phyloP scores from a whole-genome alignment of 2,113 vertebrate species.

The Heloderma charlesbogerti region DNA sequence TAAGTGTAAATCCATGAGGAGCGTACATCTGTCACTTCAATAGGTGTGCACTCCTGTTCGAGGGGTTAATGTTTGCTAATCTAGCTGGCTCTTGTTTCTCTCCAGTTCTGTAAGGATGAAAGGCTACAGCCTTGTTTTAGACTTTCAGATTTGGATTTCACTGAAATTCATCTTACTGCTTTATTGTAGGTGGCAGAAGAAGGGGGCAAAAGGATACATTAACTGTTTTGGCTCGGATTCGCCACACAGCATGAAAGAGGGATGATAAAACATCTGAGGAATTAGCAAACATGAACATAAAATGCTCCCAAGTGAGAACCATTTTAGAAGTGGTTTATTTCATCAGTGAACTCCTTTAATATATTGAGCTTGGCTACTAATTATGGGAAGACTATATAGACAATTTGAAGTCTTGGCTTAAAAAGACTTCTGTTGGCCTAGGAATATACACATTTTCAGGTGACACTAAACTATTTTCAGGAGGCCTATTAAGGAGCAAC shows the following conservation, averaged over 20 bases:
- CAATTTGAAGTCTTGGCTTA: not conserved
- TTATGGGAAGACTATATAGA: not conserved
- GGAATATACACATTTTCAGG: not conserved
- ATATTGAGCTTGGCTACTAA: conserved; percentile 1
- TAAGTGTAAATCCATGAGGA: conserved; percentile 40
- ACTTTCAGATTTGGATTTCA: conserved; percentile 55
- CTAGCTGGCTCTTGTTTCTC: conserved; percentile 62
- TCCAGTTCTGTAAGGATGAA: conserved; percentile 75
- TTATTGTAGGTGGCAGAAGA: conserved; percentile 32
- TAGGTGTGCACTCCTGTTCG: conserved; percentile 51
- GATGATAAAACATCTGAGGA: conserved; percentile 42
- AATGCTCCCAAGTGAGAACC: conserved; percentile 25
- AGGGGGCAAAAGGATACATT: conserved; percentile 31
- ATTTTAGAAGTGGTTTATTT: conserved; percentile 27
- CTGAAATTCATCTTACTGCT: conserved; percentile 57
- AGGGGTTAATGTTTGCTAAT: conserved; percentile 73
- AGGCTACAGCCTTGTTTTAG: conserved; percentile 74
- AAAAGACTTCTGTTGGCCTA: not conserved
- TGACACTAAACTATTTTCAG: not conserved
- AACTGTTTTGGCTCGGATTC: conserved; percentile 36
- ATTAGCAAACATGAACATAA: conserved; percentile 32
- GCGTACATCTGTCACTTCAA: conserved; percentile 61
- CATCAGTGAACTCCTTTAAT: not conserved
- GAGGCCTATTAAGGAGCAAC: not conserved
- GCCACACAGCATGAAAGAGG: conserved; percentile 37